These are phyloP conservation scores for Pachyrhynchus sulphureomaculatus DNA, from an alignment of 1,140 invertebrate genomes.

Conservation along the genomic window DNA sequence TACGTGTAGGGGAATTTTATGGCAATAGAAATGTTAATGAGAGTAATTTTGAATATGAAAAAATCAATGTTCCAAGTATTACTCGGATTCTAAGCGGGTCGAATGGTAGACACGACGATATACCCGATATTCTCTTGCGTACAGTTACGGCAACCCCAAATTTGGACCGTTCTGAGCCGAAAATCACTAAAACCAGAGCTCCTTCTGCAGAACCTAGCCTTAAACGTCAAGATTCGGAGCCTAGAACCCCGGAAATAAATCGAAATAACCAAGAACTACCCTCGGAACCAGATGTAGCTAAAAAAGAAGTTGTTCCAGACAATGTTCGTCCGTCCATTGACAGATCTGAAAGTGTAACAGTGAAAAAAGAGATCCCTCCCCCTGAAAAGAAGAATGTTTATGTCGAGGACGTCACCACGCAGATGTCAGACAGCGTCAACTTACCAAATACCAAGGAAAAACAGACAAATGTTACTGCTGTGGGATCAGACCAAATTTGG, in stretches of 20 bases:
- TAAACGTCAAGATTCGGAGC: constrained; percentile 54
- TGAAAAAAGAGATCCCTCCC: constrained; percentile 39
- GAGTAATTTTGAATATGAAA: constrained; percentile 49
- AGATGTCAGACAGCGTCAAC: constrained; percentile 46
- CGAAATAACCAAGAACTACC: constrained; percentile 1
- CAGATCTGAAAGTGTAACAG: constrained; percentile 44
- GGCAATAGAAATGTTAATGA: constrained; percentile 44
- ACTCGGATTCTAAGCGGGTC: constrained; percentile 78
- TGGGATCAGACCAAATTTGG: constrained; percentile 59
- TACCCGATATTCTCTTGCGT: constrained; percentile 69
- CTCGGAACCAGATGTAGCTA: constrained; percentile 1
- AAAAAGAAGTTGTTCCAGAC: constrained; percentile 24
- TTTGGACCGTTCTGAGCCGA: constrained; percentile 48
- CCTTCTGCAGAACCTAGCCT: constrained; percentile 50
- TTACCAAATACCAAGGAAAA: constrained; percentile 48
- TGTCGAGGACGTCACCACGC: constrained; percentile 45
- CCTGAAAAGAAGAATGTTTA: constrained; percentile 32
- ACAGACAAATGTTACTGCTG: constrained; percentile 43
- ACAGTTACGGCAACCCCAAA: constrained; percentile 66
- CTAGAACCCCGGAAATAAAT: constrained; percentile 9
- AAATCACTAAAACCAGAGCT: constrained; percentile 44
- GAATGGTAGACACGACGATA: constrained; percentile 76
- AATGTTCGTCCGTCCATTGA: constrained; percentile 26
- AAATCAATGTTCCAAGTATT: constrained; percentile 58
- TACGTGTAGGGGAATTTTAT: constrained; percentile 45